Conservation (phyloP, 2,888 invertebrate genomes). For the Ctenicera cuprea region DNA sequence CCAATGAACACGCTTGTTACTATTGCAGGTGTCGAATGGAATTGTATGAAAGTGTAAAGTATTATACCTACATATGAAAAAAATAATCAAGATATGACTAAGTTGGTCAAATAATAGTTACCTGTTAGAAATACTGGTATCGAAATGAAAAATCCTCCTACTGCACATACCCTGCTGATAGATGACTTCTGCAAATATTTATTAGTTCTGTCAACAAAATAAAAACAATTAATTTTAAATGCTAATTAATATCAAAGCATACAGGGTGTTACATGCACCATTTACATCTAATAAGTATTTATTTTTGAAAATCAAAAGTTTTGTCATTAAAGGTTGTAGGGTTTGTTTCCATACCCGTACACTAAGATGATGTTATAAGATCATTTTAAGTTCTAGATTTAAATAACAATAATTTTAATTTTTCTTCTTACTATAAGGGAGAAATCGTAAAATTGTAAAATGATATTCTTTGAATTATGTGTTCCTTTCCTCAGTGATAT, state of each 20-base stretch:
- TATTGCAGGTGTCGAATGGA: slow-evolving; percentile 93
- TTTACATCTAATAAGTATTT: too few species aligned
- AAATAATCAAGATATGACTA: neutral
- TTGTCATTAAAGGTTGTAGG: too few species aligned
- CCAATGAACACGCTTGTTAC: slow-evolving; percentile 93
- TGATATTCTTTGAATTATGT: too few species aligned
- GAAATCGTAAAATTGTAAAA: too few species aligned
- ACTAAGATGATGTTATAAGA: too few species aligned
- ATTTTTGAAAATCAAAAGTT: too few species aligned
- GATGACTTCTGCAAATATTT: slow-evolving; percentile 95
- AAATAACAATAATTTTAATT: too few species aligned
- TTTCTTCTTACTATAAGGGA: too few species aligned
- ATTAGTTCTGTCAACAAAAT: slow-evolving; percentile 83
- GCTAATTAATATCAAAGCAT: neutral
- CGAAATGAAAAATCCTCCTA: slow-evolving; percentile 95
- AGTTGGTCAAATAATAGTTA: slow-evolving; percentile 66
- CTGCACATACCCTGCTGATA: slow-evolving; percentile 91
- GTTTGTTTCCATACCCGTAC: too few species aligned
- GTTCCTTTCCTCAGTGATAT: too few species aligned
- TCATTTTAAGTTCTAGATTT: too few species aligned
- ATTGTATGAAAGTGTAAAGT: slow-evolving; percentile 93
- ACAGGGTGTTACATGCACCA: too few species aligned
- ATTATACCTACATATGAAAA: slow-evolving; percentile 84
- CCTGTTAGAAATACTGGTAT: slow-evolving; percentile 96
- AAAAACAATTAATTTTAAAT: slow-evolving; percentile 46